phyloP scores from a whole-genome alignment of 2,888 invertebrate species.

The Amphimallon solstitiale region DNA sequence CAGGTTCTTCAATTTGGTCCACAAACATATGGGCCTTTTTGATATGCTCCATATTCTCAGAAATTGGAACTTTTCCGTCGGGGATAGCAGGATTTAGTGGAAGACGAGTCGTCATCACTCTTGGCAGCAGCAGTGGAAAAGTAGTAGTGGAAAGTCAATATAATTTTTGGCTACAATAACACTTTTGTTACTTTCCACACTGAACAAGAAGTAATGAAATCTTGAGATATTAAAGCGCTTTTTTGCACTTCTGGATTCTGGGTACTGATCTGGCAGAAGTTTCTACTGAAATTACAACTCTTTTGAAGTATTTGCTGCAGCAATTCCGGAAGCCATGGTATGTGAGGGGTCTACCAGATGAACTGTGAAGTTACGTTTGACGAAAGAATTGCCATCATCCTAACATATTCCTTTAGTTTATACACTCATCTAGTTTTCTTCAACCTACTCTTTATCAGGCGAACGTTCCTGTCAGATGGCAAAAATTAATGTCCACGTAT shows the following conservation, averaged over 20 bases:
- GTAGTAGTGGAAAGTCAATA: no score
- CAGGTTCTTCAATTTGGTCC: no score
- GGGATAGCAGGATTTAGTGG: not conserved
- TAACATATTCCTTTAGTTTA: not conserved
- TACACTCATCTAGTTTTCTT: constrained; percentile 1
- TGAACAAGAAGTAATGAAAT: not conserved
- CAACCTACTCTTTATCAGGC: not conserved
- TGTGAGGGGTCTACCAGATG: not conserved
- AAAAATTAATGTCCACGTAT: not conserved
- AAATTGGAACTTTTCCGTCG: no score
- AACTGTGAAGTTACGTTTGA: constrained; percentile 13
- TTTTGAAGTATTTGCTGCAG: not conserved
- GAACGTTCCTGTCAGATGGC: no score
- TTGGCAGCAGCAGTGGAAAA: no score
- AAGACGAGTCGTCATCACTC: no score
- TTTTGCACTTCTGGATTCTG: no score
- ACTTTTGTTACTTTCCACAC: not conserved
- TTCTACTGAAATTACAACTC: no score
- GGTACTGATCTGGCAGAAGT: no score
- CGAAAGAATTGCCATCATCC: not conserved
- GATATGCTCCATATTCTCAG: no score
- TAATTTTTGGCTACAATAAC: not conserved
- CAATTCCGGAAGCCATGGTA: not conserved
- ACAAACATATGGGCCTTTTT: no score
- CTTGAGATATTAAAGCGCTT: no score